Evolutionary conservation across 2,113 vertebrate species (phyloP).

Genomic region (Marcusenius ussheri): DNA sequence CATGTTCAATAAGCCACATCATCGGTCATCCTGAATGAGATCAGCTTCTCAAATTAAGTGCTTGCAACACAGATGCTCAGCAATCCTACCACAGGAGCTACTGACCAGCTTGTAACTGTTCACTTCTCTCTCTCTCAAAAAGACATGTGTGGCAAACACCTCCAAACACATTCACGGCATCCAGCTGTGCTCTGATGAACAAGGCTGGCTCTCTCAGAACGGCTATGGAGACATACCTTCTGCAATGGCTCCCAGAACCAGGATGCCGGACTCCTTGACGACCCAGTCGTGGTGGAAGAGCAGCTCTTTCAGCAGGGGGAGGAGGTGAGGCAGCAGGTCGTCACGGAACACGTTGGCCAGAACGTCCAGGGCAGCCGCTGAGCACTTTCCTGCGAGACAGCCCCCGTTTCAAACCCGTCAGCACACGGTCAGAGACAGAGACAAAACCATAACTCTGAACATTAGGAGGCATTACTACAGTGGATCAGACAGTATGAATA

Average conservation of each 20-base stretch:
- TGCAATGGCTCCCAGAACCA: conserved; percentile 84
- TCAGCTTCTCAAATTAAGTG: background rate
- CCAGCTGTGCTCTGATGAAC: background rate
- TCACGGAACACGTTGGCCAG: conserved; percentile 90
- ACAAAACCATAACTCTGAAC: background rate
- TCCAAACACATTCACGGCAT: background rate
- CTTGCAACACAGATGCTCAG: background rate
- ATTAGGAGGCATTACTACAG: background rate
- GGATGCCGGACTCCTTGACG: conserved; percentile 86
- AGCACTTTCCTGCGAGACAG: conserved; percentile 72
- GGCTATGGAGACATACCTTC: conserved; percentile 61
- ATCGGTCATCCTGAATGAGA: background rate
- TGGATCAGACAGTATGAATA: conserved; percentile 28
- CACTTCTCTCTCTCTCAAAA: background rate
- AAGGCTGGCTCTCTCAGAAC: background rate
- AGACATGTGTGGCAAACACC: background rate
- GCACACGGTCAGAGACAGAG: background rate
- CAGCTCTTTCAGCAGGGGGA: conserved; percentile 82
- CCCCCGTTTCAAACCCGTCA: background rate
- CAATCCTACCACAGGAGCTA: background rate
- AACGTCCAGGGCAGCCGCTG: conserved; percentile 79
- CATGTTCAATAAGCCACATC: background rate
- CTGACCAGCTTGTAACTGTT: background rate
- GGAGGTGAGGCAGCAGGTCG: conserved; percentile 81
- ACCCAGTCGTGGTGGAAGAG: conserved; percentile 94